Conservation (phyloP, 2,888 invertebrate species). For the Cheilosia grossa region DNA sequence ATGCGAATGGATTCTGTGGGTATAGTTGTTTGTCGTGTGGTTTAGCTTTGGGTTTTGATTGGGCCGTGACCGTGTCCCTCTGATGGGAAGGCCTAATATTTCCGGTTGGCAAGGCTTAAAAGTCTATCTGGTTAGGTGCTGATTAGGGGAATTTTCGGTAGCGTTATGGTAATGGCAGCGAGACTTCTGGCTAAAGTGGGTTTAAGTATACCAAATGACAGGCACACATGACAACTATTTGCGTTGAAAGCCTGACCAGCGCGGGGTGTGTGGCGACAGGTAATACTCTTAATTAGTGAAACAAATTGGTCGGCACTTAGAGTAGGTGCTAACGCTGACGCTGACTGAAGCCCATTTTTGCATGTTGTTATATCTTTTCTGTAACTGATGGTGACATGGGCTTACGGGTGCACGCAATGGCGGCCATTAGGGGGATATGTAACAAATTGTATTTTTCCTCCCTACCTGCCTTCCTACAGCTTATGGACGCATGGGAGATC, state of each 20-base stretch:
- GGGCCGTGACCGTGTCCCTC: conserved; percentile 17
- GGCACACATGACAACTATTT: conserved; percentile 3
- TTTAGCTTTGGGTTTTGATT: conserved; percentile 49
- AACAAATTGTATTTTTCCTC: too few species aligned
- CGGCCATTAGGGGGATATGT: too few species aligned
- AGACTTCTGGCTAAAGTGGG: conserved; percentile 8
- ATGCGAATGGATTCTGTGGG: neutral
- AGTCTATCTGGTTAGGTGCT: conserved; percentile 57
- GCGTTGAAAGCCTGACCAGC: neutral
- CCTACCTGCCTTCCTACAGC: too few species aligned
- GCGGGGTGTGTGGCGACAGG: neutral
- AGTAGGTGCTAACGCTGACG: neutral
- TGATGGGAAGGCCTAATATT: conserved; percentile 11
- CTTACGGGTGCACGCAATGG: too few species aligned
- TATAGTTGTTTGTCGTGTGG: conserved; percentile 32
- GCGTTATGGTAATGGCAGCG: conserved; percentile 42
- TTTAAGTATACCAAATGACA: conserved; percentile 7
- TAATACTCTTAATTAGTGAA: neutral
- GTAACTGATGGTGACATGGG: too few species aligned
- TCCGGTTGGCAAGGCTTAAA: conserved; percentile 17
- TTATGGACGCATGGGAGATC: too few species aligned
- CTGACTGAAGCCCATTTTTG: too few species aligned
- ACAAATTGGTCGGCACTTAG: neutral
- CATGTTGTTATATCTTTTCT: too few species aligned
- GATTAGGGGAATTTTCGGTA: conserved; percentile 51